Evolutionary conservation across 2,113 vertebrate genomes (phyloP), one percentile per base, ranked within the genome.

Genomic region (Capreolus pygargus): DNA sequence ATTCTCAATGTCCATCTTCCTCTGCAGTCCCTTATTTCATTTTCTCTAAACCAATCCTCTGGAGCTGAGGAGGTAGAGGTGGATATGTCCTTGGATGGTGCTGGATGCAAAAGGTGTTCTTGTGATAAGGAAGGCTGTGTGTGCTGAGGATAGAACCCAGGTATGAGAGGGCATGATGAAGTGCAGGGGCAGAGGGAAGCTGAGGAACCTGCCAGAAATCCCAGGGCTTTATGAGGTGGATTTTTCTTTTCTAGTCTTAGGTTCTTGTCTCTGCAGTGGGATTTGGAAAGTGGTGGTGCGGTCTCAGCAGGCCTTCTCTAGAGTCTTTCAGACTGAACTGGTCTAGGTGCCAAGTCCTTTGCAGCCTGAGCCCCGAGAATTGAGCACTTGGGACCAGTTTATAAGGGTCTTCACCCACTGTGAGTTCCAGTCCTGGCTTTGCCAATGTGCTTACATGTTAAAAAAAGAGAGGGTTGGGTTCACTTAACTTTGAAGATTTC

Each of bases 381-480:
- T 76, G 86, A 90, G 36, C 21, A 70, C 13, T 67, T 95, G 94
- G 81, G 85, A 92, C 25, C 58, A 95, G 89, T 45, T 78, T 3
- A 1, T 67, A 86, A 50, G 60, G 36, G 33, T 74, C 76, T 79
- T 81, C 28, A 8, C 12, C 2, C 8, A 55, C 21, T 50, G 1
- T 78, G 93, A 91, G 87, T 88, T 97, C 50, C 30, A 82, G 67
- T 79, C 82, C 19, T 94, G 76, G 23, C n/a, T 58, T 85, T 87
- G 85, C 54, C 23, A 52, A 7, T 89, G 52, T 79, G 78, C 70
- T 89, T 86, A 82, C 52, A 58, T 43, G 50, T 93, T 76, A 27
- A 57, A 94, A 54, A 87, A 91, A 79, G 90, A 76, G 67, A 58
- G 45, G 81, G 25, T 76, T 86, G 96, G 61, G 61, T 94, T 94